A percentile compares a stretch with the other conserved stretches of the same genome.
Conservation (phyloP, 2,797 vertebrate species). For the Odontamblyopus rebecca region DNA sequence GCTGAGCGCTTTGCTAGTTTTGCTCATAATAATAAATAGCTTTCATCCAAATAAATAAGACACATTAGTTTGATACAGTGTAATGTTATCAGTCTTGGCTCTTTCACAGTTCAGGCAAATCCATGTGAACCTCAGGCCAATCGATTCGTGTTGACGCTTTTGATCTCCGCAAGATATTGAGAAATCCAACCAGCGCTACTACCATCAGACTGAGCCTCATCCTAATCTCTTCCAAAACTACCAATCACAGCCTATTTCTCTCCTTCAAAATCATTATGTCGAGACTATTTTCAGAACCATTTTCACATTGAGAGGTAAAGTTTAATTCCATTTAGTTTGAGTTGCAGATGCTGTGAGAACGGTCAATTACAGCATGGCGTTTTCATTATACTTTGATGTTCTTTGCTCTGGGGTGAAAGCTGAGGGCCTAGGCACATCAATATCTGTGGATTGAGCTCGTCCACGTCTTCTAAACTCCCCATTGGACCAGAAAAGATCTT, state of each 20-base stretch:
- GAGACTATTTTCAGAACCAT: conserved; percentile 19
- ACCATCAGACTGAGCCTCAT: conserved; percentile 14
- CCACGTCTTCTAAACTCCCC: conserved; percentile 11
- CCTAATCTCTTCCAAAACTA: conserved; percentile 10
- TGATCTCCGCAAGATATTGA: conserved; percentile 14
- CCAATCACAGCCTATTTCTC: conserved; percentile 6
- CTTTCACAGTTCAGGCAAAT: background rate
- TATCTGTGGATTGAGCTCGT: conserved; percentile 22
- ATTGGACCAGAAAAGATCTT: conserved; percentile 28
- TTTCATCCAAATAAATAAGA: background rate
- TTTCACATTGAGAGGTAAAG: conserved; percentile 10
- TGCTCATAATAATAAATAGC: no score
- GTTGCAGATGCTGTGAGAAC: conserved; percentile 12
- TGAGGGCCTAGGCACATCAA: conserved; percentile 34
- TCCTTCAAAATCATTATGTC: background rate
- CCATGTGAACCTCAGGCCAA: background rate
- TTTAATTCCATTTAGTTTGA: conserved; percentile 6
- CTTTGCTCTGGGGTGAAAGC: conserved; percentile 30
- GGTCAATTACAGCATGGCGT: conserved; percentile 27
- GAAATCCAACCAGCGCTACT: conserved; percentile 2
- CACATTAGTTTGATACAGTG: no score
- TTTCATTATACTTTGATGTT: conserved; percentile 34
- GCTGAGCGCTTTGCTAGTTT: background rate
- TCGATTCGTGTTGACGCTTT: conserved; percentile 10
- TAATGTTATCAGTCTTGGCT: background rate